A percentile compares a stretch with the other conserved stretches of the same genome.
Evolutionary conservation across 1,140 invertebrate species (phyloP).

Genomic region (Myzus persicae): DNA sequence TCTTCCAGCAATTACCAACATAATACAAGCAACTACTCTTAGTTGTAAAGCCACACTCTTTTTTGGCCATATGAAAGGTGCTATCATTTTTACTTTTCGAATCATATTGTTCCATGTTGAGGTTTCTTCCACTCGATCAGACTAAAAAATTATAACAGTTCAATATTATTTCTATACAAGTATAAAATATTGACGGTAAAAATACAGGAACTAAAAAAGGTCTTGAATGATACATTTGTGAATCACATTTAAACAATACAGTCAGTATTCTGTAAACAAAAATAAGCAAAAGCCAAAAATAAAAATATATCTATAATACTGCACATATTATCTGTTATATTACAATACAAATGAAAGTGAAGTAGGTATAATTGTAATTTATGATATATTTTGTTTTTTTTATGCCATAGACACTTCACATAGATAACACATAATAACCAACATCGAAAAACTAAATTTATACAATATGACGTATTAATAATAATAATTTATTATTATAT

Average conservation of each 20-base stretch:
- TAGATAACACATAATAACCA: neutral
- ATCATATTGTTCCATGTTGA: constrained; percentile 83
- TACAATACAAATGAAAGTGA: neutral
- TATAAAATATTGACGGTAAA: neutral
- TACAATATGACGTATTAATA: neutral
- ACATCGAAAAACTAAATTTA: neutral
- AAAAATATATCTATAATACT: neutral
- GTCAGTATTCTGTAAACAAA: neutral
- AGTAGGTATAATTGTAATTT: neutral
- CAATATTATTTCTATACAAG: neutral
- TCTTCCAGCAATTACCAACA: constrained; percentile 79
- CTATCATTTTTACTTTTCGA: constrained; percentile 79
- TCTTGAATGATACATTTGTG: constrained; percentile 44
- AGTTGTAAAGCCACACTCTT: constrained; percentile 80
- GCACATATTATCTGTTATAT: neutral
- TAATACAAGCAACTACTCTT: constrained; percentile 83
- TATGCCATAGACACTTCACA: constrained; percentile 15
- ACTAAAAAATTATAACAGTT: constrained; percentile 43
- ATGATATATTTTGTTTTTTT: neutral
- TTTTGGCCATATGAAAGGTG: constrained; percentile 95
- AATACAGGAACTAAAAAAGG: constrained; percentile 28
- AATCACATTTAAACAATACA: neutral
- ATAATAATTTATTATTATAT: neutral
- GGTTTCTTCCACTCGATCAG: constrained; percentile 61
- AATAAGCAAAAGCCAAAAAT: neutral